A percentile compares a stretch with the other conserved stretches of the same genome.
phyloP scores from a whole-genome alignment of 2,888 invertebrate genomes.

The Nebria brevicollis region DNA sequence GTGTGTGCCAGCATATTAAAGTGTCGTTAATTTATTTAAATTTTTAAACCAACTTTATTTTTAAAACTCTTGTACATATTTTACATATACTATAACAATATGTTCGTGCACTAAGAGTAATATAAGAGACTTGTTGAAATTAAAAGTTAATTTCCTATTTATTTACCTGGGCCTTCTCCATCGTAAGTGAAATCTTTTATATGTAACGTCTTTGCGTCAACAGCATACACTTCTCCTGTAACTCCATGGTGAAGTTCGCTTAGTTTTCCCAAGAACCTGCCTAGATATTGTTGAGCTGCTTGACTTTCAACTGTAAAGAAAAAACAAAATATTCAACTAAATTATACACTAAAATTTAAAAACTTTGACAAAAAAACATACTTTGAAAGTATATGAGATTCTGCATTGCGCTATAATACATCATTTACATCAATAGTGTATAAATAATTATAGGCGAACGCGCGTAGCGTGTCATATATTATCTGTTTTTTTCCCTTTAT shows the following conservation, averaged over 20 bases:
- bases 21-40: too few species aligned
- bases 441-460: conserved; percentile 7
- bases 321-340: neutral
- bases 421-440: neutral
- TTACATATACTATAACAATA: too few species aligned
- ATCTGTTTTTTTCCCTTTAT: neutral
- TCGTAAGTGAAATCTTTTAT: conserved; percentile 90
- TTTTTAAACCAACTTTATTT: too few species aligned
- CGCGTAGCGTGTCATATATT: neutral
- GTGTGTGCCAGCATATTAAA: neutral
- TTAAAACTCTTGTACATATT: too few species aligned
- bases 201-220: conserved; percentile 87
- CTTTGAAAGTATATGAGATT: too few species aligned
- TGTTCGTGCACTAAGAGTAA: neutral
- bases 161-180: conserved; percentile 86
- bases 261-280: conserved; percentile 81
- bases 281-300: conserved; percentile 71
- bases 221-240: conserved; percentile 86
- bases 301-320: conserved; percentile 47
- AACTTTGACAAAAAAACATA: too few species aligned
- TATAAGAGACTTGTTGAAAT: neutral
- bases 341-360: too few species aligned
- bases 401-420: neutral
- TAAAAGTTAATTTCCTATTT: neutral
- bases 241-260: conserved; percentile 85